A percentile compares a stretch with the other conserved stretches of the same genome.
These are phyloP conservation scores for Phyllotis vaccarum DNA, from an alignment of 2,797 vertebrate species.

Conservation along the genomic window DNA sequence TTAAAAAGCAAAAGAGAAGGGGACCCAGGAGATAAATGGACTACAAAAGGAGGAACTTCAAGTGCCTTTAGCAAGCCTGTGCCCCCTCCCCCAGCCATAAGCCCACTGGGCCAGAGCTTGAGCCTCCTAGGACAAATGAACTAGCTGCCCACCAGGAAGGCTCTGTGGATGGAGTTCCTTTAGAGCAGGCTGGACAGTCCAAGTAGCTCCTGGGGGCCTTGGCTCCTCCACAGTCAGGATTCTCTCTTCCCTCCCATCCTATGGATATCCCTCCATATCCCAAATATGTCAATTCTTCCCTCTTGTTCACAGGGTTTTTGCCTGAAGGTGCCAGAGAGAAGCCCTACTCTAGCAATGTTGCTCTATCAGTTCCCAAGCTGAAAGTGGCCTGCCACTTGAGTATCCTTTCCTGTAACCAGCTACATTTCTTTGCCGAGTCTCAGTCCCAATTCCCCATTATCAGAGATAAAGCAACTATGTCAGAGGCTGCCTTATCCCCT, in stretches of 20 bases:
- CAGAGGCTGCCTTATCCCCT: constrained; percentile 18
- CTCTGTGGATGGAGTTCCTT: constrained; percentile 26
- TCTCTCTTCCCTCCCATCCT: background rate
- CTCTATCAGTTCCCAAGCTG: constrained; percentile 1
- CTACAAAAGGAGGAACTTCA: constrained; percentile 52
- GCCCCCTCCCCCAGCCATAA: background rate
- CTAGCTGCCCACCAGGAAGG: constrained; percentile 29
- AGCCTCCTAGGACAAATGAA: constrained; percentile 61
- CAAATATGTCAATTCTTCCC: constrained; percentile 14
- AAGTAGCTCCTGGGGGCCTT: constrained; percentile 11
- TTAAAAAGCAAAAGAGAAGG: background rate
- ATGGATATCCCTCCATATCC: too few species aligned
- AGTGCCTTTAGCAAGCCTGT: constrained; percentile 48
- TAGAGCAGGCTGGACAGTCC: constrained; percentile 39
- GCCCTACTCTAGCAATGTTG: constrained; percentile 3
- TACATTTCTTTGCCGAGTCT: constrained; percentile 54
- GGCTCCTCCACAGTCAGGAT: background rate
- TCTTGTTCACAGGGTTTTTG: background rate
- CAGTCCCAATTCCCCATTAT: background rate
- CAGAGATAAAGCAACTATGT: constrained; percentile 43
- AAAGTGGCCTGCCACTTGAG: background rate
- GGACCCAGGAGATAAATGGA: background rate
- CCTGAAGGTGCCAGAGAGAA: background rate
- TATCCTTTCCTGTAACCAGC: constrained; percentile 40
- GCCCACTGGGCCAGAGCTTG: constrained; percentile 56